These are phyloP conservation scores for Epirrhoe alternata DNA, from an alignment of 2,888 invertebrate genomes.

Conservation along the genomic window DNA sequence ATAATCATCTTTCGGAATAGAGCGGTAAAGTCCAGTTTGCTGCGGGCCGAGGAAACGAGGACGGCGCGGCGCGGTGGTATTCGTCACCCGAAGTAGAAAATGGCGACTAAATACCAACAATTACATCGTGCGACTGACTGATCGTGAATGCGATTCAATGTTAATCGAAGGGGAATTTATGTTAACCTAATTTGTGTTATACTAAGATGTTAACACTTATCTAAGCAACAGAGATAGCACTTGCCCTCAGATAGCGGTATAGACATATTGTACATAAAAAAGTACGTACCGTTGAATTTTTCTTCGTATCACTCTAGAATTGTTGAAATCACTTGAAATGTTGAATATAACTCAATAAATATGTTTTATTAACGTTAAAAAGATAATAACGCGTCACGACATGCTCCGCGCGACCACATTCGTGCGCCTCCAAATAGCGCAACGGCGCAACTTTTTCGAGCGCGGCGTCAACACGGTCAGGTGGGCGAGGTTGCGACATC, in stretches of 20 bases:
- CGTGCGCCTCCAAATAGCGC: slow-evolving; percentile 85
- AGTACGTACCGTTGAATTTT: slow-evolving; percentile 67
- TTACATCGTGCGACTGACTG: slow-evolving; percentile 68
- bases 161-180: slow-evolving; percentile 56
- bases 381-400: slow-evolving; percentile 77
- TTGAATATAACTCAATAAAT: slow-evolving; percentile 62
- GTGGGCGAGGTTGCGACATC: slow-evolving; percentile 85
- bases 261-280: slow-evolving; percentile 47
- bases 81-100: slow-evolving; percentile 84
- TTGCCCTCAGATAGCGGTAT: slow-evolving; percentile 51
- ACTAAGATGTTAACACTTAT: slow-evolving; percentile 59
- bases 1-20: slow-evolving; percentile 71
- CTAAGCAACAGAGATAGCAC: slow-evolving; percentile 63
- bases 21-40: slow-evolving; percentile 78
- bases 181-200: slow-evolving; percentile 50
- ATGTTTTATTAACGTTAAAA: slow-evolving; percentile 64
- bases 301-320: slow-evolving; percentile 48
- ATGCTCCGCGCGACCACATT: slow-evolving; percentile 76
- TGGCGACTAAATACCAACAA: slow-evolving; percentile 85
- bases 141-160: slow-evolving; percentile 62
- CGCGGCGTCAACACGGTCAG: slow-evolving; percentile 85
- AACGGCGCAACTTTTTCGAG: slow-evolving; percentile 85
- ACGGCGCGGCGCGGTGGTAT: slow-evolving; percentile 77
- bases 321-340: slow-evolving; percentile 54
- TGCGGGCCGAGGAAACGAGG: slow-evolving; percentile 70